Conservation (phyloP, 1,140 invertebrate species). For the Olivierus martensii region DNA sequence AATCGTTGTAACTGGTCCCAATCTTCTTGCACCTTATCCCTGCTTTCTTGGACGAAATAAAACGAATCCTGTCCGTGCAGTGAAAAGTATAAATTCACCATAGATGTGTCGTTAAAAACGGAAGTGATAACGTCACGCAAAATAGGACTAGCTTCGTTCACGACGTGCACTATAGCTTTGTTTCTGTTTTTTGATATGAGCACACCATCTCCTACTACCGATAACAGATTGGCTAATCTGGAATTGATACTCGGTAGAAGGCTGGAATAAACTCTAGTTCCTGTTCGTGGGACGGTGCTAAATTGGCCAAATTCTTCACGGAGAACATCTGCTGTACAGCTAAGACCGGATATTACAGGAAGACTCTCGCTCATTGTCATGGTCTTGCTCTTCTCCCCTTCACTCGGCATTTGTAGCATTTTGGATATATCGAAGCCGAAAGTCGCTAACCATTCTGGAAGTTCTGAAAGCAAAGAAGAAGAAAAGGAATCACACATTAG, state of each 20-base stretch:
- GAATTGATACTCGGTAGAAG: slow-evolving; percentile 39
- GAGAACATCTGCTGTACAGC: slow-evolving; percentile 11
- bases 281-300: slow-evolving; percentile 16
- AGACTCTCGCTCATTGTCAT: slow-evolving; percentile 5
- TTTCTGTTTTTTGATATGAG: slow-evolving; percentile 60
- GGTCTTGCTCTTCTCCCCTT: background rate
- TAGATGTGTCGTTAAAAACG: slow-evolving; percentile 78
- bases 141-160: slow-evolving; percentile 64
- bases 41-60: slow-evolving; percentile 85
- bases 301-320: slow-evolving; percentile 14
- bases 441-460: slow-evolving; percentile 12
- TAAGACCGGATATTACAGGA: slow-evolving; percentile 16
- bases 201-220: slow-evolving; percentile 56
- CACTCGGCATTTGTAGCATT: background rate
- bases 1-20: slow-evolving; percentile 64
- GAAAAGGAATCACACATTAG: background rate
- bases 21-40: slow-evolving; percentile 71
- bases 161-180: slow-evolving; percentile 47
- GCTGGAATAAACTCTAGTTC: background rate
- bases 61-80: slow-evolving; percentile 86
- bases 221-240: slow-evolving; percentile 39
- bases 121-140: slow-evolving; percentile 78
- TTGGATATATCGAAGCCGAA: slow-evolving; percentile 13
- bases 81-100: slow-evolving; percentile 75
- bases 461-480: slow-evolving; percentile 4